phyloP scores from a whole-genome alignment of 2,888 invertebrate genomes.

The Thymelicus acteon region DNA sequence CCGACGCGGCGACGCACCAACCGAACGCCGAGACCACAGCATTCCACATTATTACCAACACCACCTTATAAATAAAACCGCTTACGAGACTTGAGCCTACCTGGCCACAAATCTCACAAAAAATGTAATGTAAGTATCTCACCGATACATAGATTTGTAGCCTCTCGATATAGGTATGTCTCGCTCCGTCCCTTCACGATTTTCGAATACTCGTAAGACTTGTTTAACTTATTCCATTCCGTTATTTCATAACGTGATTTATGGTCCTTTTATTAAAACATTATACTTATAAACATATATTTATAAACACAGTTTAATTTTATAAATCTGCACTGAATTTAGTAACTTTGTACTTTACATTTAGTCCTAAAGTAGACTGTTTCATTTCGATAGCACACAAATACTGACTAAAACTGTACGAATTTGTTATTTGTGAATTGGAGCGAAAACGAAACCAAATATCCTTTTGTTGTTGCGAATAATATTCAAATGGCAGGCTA shows the following conservation, averaged over 20 bases:
- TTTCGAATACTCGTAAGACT: not conserved
- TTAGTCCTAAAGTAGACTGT: slow-evolving; percentile 26
- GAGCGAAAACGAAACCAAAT: slow-evolving; percentile 66
- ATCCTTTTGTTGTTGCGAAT: slow-evolving; percentile 64
- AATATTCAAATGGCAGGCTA: slow-evolving; percentile 71
- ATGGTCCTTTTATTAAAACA: not conserved
- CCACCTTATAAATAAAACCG: slow-evolving; percentile 77
- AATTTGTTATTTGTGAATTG: slow-evolving; percentile 43
- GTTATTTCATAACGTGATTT: not conserved
- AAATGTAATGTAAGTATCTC: slow-evolving; percentile 55
- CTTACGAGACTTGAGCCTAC: slow-evolving; percentile 70
- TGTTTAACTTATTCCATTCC: not conserved
- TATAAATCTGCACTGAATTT: not conserved
- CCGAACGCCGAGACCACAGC: slow-evolving; percentile 61
- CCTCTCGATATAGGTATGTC: not conserved
- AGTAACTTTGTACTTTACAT: not conserved
- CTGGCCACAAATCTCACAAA: slow-evolving; percentile 66
- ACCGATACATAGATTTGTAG: slow-evolving; percentile 47
- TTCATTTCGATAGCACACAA: slow-evolving; percentile 38
- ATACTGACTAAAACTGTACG: slow-evolving; percentile 63
- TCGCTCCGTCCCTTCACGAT: not conserved
- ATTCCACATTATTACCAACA: slow-evolving; percentile 77
- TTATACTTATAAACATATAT: too few species aligned
- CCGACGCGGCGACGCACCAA: slow-evolving; percentile 52
- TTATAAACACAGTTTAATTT: too few species aligned